Base-by-base conservation (phyloP, 2,113 vertebrate species). In the Paratilapia polleni region DNA sequence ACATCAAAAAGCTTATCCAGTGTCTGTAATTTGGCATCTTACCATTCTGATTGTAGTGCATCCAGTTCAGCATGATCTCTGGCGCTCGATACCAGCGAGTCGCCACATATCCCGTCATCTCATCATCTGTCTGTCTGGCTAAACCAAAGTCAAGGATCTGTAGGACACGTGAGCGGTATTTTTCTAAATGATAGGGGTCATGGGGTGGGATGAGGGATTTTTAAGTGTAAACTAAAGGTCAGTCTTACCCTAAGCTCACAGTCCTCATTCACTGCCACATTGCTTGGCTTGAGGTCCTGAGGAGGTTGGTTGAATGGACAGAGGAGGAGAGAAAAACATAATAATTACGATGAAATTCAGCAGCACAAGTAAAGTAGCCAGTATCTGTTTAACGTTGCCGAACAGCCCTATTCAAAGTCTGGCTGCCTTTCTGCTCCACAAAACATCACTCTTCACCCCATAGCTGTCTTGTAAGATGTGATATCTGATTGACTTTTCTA, bases 1-100 rank as follows among this genome's bases (percentile, higher is more conserved):
- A 3, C 66, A 1, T 70, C 24, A 9, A 70, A 70, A 70, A 70
- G 19, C 6, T 2, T 17, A 11, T 20, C 8, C 9, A 3, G 36
- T 10, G 11, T 64, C 11, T 14, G 5, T 12, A 6, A 10, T 43
- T 74, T 36, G 8, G 1, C 8, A 47, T 4, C 62, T 56, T 61
- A 99, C 98, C 98, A 88, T 98, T 99, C 91, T 99, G 98, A 93
- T 98, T 99, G 91, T 99, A 99, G 90, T 99, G 98, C 98, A 99
- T 99, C 98, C 98, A 99, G 92, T 99, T 99, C 60, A 99, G 96
- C 98, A 99, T 99, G 92, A 99, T 99, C 95, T 99, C 98, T 0
- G 98, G 98, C 2, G 98, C 98, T 84, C 98, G 96, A 90, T 99
- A 99, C 98, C 98, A 99, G 77, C 98, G 97, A 10, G 98, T 99